A percentile compares a stretch with the other conserved stretches of the same genome.
Conservation (phyloP, 2,888 invertebrate species). For the Nomada lathburiana region DNA sequence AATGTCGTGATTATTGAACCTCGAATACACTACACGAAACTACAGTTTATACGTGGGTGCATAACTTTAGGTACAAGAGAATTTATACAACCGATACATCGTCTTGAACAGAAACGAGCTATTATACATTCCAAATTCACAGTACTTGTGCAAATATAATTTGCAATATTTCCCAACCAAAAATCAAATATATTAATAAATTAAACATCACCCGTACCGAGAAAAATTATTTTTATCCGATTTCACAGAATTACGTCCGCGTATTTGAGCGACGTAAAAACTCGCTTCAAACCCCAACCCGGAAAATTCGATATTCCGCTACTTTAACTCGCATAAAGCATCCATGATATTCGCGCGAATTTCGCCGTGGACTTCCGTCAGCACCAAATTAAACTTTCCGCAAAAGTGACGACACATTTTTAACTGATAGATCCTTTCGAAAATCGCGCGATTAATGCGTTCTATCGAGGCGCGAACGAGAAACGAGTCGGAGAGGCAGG, state of each 20-base stretch:
- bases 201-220: neutral
- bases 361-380: neutral
- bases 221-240: neutral
- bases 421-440: neutral
- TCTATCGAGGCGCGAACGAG: conserved; percentile 21
- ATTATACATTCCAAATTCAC: no score
- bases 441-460: conserved; percentile 16
- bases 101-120: neutral
- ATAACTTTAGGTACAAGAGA: no score
- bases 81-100: neutral
- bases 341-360: neutral
- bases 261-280: no score
- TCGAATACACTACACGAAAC: conserved; percentile 27
- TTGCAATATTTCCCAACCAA: neutral
- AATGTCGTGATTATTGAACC: conserved; percentile 46
- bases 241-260: no score
- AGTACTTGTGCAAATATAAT: no score
- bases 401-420: neutral
- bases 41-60: neutral
- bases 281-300: no score
- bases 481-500: conserved; percentile 40
- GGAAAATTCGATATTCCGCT: neutral
- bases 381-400: neutral
- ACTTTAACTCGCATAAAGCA: neutral
- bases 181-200: neutral